Evolutionary conservation across 2,113 vertebrate species (phyloP).

Genomic region (Phalacrocorax brasilianus): DNA sequence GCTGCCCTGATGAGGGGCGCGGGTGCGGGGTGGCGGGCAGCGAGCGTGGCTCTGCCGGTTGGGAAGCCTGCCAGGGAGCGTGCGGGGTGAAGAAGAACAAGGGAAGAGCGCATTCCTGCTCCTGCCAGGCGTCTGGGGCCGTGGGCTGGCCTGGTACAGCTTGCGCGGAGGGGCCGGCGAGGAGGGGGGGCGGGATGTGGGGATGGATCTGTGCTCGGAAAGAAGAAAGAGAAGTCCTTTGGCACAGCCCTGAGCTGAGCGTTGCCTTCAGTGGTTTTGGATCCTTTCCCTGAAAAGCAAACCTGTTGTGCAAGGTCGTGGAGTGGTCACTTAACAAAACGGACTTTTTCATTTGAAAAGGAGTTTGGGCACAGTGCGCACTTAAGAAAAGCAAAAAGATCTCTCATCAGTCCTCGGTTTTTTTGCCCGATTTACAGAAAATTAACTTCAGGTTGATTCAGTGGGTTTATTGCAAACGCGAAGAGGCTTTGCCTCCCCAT

Average conservation of each 20-base stretch:
- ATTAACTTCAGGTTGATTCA: neutral
- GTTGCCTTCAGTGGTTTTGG: neutral
- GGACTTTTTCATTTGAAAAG: neutral
- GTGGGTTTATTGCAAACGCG: neutral
- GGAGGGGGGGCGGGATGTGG: neutral
- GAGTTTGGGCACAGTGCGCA: neutral
- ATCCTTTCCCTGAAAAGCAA: neutral
- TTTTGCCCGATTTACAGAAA: neutral
- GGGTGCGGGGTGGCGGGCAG: neutral
- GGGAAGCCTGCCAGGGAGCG: neutral
- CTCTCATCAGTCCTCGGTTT: fast-evolving
- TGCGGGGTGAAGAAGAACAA: neutral
- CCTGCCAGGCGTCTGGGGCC: neutral
- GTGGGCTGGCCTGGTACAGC: neutral
- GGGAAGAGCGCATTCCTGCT: neutral
- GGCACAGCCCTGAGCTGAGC: neutral
- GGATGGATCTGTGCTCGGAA: neutral
- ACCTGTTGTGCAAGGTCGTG: neutral
- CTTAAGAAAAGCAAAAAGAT: neutral
- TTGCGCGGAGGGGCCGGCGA: neutral
- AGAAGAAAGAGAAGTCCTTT: neutral
- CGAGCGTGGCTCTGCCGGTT: neutral
- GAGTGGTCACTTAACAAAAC: neutral
- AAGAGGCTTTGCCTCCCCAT: neutral
- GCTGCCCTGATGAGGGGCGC: neutral